These are phyloP conservation scores for Mesorhabditis spiculigera DNA, from an alignment of 2,888 invertebrate species.

Conservation along the genomic window DNA sequence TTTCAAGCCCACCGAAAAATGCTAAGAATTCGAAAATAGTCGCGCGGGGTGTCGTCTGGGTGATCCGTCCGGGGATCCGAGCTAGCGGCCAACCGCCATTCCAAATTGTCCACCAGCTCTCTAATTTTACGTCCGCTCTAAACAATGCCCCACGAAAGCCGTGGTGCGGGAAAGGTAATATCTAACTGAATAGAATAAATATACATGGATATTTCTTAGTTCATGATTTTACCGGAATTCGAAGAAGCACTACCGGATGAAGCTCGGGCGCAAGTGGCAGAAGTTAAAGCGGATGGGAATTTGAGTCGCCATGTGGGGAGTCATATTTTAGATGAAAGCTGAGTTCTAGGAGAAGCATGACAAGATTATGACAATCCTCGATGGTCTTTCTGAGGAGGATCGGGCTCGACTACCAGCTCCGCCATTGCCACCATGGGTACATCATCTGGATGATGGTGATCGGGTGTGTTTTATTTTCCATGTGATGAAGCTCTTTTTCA, in stretches of 20 bases:
- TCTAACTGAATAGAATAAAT: no score
- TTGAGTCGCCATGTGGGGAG: constrained; percentile 6
- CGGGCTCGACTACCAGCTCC: constrained; percentile 5
- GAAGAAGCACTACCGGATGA: constrained; percentile 1
- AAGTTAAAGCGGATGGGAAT: not conserved
- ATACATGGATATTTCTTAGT: not conserved
- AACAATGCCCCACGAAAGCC: no score
- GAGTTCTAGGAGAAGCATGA: constrained; percentile 4
- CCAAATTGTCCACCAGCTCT: no score
- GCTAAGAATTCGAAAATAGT: no score
- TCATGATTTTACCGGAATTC: not conserved
- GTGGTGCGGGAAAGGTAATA: no score
- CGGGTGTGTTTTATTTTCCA: not conserved
- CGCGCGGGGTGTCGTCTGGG: no score
- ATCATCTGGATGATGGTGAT: not conserved
- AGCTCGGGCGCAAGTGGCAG: not conserved
- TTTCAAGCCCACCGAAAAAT: no score
- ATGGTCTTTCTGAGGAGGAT: not conserved
- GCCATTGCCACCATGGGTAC: constrained; percentile 3
- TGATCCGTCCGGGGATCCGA: no score
- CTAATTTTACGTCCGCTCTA: no score
- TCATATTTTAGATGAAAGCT: not conserved
- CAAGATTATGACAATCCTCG: not conserved
- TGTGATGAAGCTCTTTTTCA: no score
- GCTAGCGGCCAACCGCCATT: no score